phyloP scores from a whole-genome alignment of 2,888 invertebrate species.

The Bugula neritina region DNA sequence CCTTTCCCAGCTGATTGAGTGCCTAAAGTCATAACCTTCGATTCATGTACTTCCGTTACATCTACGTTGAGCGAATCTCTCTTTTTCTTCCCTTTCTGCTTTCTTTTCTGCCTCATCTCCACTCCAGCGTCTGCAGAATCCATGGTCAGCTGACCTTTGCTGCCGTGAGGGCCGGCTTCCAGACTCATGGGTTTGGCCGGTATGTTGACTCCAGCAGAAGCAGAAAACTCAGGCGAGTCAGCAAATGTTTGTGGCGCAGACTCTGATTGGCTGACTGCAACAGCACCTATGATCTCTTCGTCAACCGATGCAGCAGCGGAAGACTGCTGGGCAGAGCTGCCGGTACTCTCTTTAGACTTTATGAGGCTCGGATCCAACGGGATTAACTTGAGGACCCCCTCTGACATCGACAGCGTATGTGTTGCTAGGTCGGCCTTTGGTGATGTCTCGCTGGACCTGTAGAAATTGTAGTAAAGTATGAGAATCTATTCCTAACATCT shows the following conservation, averaged over 20 bases:
- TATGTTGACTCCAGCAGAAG: constrained; percentile 14
- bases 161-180: neutral
- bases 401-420: neutral
- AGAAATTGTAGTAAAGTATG: neutral
- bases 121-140: neutral
- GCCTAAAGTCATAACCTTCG: neutral
- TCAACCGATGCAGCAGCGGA: neutral
- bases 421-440: constrained; percentile 6
- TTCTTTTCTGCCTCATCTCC: constrained; percentile 15
- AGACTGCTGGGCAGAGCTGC: neutral
- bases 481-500: no score
- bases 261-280: neutral
- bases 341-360: neutral
- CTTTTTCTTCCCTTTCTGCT: no score
- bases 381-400: neutral
- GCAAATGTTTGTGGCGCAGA: neutral
- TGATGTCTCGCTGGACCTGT: constrained; percentile 10
- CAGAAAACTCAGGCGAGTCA: neutral
- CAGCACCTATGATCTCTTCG: neutral
- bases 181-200: neutral
- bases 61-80: neutral
- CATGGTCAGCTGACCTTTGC: neutral
- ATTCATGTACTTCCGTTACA: neutral
- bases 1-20: neutral
- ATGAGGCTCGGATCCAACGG: constrained; percentile 14